Evolutionary conservation across 2,888 invertebrate species (phyloP), one percentile per base, ranked within the genome.

Genomic region (Morinoia aosen): DNA sequence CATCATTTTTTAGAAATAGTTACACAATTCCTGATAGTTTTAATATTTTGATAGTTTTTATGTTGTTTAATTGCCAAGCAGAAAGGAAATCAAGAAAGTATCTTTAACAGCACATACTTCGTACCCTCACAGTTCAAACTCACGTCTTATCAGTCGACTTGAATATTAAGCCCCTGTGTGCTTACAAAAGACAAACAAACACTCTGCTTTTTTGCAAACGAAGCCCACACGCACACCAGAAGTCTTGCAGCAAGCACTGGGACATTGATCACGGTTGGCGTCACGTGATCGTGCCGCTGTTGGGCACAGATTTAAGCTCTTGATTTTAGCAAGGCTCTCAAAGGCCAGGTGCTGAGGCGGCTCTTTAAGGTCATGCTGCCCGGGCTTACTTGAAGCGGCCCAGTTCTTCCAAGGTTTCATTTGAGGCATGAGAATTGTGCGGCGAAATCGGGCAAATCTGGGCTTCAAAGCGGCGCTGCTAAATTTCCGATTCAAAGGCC

Each of bases 251-350:
- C 76, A 33, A 25, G 76, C 76, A 33, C 76, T 76, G 10, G 76
- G 19, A 33, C 76, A 76, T 76, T 76, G 76, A 76, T 76, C 76
- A 76, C 2, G 1, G 76, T 33, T 25, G 76, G 76, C 19, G 40
- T 90, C 40, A 39, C 90, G 40, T 11, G 90, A 90, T 90, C 90
- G 39, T 90, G 90, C 90, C 48, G 12, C 90, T 5, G 90, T 12
- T 90, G 90, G 33, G 90, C 90, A 90, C 90, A 40, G 90, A 90
- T 90, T 90, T 90, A 90, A 90, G 90, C 12, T 39, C 90, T 90
- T 48, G 76, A 76, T 76, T 76, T 76, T 76, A 76, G 76, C 76
- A 76, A 33, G 33, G 33, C 33, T 76, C 33, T 33, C 76, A 76
- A 76, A 76, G 76, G 76, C 76, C 76, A 33, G 3, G 48, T 5